These are phyloP conservation scores for Aphrophora alni DNA, from an alignment of 2,888 invertebrate genomes.

Conservation along the genomic window DNA sequence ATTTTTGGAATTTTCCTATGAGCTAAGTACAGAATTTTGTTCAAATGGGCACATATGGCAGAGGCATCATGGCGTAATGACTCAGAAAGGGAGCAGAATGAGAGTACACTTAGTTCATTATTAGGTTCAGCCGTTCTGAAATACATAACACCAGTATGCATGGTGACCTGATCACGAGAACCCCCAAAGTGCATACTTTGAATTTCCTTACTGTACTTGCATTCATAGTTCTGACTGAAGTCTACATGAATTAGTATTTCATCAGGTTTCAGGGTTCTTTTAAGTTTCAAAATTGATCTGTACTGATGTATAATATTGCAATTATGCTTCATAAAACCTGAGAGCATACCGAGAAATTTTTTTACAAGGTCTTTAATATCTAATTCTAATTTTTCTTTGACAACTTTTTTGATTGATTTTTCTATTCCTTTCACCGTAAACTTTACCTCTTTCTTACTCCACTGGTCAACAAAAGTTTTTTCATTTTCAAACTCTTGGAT, in stretches of 20 bases:
- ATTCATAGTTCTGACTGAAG: conserved; percentile 27
- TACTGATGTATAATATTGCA: conserved; percentile 20
- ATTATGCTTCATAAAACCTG: conserved; percentile 12
- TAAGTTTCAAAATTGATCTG: conserved; percentile 8
- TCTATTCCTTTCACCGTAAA: not conserved
- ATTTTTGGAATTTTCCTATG: not conserved
- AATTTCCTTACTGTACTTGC: conserved; percentile 18
- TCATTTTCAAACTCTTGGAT: not conserved
- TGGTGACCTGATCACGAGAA: not conserved
- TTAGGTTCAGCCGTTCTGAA: not conserved
- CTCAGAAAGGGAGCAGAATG: conserved; percentile 17
- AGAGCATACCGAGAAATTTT: not conserved
- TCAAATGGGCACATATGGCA: conserved; percentile 20
- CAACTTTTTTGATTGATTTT: conserved; percentile 15
- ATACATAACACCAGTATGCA: conserved; percentile 22
- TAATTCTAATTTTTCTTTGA: conserved; percentile 19
- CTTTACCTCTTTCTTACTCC: conserved; percentile 9
- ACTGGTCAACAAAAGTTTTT: conserved; percentile 15
- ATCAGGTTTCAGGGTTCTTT: not conserved
- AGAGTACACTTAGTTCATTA: not conserved
- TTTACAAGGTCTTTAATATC: conserved; percentile 13
- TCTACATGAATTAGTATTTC: conserved; percentile 21
- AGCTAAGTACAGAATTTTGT: not conserved
- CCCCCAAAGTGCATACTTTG: conserved; percentile 32
- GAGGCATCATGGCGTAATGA: not conserved